A percentile compares a stretch with the other conserved stretches of the same genome.
phyloP scores from a whole-genome alignment of 1,140 invertebrate species.

The Brachionus plicatilis region DNA sequence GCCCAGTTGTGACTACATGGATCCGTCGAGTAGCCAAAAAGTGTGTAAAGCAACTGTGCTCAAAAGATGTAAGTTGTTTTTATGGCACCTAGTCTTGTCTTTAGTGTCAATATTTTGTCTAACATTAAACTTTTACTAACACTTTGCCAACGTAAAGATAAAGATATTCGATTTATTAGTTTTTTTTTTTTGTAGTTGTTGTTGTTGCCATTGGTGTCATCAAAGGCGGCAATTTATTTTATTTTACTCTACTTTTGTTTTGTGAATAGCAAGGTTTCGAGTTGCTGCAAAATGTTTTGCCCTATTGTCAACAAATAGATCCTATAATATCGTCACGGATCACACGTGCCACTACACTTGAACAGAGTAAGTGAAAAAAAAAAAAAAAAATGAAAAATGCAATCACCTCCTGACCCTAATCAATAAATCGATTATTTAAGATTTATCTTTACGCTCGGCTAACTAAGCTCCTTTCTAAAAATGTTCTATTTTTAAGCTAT shows the following conservation, averaged over 20 bases:
- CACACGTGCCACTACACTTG: slow-evolving; percentile 37
- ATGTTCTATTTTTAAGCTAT: slow-evolving; percentile 34
- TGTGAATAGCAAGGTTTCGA: slow-evolving; percentile 39
- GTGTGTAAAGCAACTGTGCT: slow-evolving; percentile 40
- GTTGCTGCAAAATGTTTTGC: slow-evolving; percentile 39
- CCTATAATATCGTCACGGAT: slow-evolving; percentile 26
- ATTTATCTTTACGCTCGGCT: slow-evolving; percentile 19
- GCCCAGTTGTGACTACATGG: slow-evolving; percentile 31
- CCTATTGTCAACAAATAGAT: slow-evolving; percentile 39
- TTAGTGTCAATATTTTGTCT: slow-evolving; percentile 9
- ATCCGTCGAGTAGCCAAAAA: slow-evolving; percentile 40
- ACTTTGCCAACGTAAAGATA: slow-evolving; percentile 1
- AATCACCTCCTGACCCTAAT: not conserved
- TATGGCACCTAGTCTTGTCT: not conserved
- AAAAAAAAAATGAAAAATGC: not conserved
- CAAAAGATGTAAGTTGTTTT: slow-evolving; percentile 40
- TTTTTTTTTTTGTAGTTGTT: too few species aligned
- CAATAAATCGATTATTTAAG: slow-evolving; percentile 4
- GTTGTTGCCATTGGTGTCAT: not conserved
- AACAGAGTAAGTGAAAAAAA: slow-evolving; percentile 36
- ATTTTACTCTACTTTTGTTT: not conserved
- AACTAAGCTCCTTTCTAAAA: not conserved
- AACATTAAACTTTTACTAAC: not conserved
- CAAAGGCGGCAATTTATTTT: not conserved
- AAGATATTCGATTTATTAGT: slow-evolving; percentile 26